phyloP scores from a whole-genome alignment of 1,140 invertebrate species.

The Dendroctonus valens region DNA sequence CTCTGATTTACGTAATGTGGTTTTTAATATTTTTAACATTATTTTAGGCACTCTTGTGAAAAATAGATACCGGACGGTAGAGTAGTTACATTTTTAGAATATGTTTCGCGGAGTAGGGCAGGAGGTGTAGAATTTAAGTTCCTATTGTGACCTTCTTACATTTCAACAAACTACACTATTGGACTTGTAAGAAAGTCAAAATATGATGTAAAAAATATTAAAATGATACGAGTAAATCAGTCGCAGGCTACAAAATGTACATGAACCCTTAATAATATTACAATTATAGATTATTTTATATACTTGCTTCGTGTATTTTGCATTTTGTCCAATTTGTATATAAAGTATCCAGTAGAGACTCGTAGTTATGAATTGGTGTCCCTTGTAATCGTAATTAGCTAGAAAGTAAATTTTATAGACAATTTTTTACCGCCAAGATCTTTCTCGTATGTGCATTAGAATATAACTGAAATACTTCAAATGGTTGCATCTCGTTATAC shows the following conservation, averaged over 20 bases:
- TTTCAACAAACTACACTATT: too few relatives aligned
- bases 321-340: constrained; percentile 7
- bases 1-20: constrained; percentile 14
- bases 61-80: background rate
- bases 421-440: constrained; percentile 27
- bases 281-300: constrained; percentile 51
- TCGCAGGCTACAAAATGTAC: constrained; percentile 51
- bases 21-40: constrained; percentile 7
- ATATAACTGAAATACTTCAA: constrained; percentile 1
- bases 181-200: too few relatives aligned
- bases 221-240: constrained; percentile 24
- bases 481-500: background rate
- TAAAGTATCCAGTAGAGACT: constrained; percentile 1
- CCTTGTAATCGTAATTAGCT: constrained; percentile 26
- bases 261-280: constrained; percentile 40
- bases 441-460: constrained; percentile 23
- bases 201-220: too few relatives aligned
- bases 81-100: too few relatives aligned
- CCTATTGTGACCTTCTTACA: too few relatives aligned
- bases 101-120: too few relatives aligned
- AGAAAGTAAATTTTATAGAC: constrained; percentile 22
- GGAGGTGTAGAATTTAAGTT: too few relatives aligned
- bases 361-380: constrained; percentile 27
- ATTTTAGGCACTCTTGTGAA: background rate
- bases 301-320: constrained; percentile 50